Evolutionary conservation across 2,113 vertebrate species (phyloP).

Genomic region (Poecilia latipinna): DNA sequence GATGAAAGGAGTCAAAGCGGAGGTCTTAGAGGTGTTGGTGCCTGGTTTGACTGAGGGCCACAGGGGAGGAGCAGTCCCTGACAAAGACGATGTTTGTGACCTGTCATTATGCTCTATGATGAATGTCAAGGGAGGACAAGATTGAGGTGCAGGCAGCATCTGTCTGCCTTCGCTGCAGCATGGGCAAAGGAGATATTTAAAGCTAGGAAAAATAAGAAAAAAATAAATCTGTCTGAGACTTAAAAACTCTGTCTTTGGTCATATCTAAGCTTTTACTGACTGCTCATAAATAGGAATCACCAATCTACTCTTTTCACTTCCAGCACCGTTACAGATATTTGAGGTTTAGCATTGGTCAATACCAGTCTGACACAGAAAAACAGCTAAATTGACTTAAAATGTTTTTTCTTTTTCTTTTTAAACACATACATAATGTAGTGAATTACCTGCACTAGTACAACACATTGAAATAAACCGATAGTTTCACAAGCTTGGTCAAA

Average conservation of each 20-base stretch:
- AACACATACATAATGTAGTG: no score
- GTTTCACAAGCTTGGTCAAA: no score
- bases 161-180: conserved; percentile 10
- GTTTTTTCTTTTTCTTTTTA: no score
- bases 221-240: conserved; percentile 18
- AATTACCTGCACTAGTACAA: no score
- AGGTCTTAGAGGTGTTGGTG: conserved; percentile 44
- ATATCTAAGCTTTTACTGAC: not conserved
- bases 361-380: no score
- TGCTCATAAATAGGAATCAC: no score
- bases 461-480: no score
- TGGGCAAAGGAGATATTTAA: conserved; percentile 27
- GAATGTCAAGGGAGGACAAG: conserved; percentile 18
- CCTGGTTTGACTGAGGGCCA: conserved; percentile 47
- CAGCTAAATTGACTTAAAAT: no score
- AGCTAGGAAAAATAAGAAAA: conserved; percentile 35
- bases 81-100: conserved; percentile 52
- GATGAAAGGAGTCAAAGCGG: conserved; percentile 38
- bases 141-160: conserved; percentile 20
- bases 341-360: no score
- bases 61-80: conserved; percentile 33
- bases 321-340: no score
- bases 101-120: conserved; percentile 47
- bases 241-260: not conserved
- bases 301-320: no score